Evolutionary conservation across 2,888 invertebrate genomes (phyloP).

Genomic region (Horisme vitalbata): DNA sequence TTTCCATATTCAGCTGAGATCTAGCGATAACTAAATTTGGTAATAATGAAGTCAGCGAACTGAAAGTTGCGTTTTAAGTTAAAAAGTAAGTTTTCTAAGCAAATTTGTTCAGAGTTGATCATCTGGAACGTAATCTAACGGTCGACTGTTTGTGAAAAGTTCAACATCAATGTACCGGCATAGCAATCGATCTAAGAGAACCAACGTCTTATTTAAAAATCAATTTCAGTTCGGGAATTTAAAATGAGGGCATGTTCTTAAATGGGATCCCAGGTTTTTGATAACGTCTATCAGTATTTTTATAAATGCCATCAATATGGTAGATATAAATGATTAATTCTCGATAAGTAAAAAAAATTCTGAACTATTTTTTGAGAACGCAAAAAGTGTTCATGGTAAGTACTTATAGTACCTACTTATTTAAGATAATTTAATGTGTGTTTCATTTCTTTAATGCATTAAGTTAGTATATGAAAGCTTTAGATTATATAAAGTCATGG

Average conservation of each 20-base stretch:
- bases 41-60: slow-evolving; percentile 67
- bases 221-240: slow-evolving; percentile 11
- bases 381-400: too few relatives aligned
- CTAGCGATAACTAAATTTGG: slow-evolving; percentile 67
- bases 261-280: slow-evolving; percentile 13
- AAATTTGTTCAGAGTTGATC: slow-evolving; percentile 52
- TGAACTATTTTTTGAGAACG: too few relatives aligned
- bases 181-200: slow-evolving; percentile 10
- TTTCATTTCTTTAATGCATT: too few relatives aligned
- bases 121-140: slow-evolving; percentile 69
- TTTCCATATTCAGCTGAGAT: slow-evolving; percentile 71
- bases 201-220: slow-evolving; percentile 21
- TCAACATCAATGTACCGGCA: slow-evolving; percentile 38
- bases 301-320: not conserved
- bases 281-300: slow-evolving; percentile 10
- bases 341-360: too few relatives aligned
- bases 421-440: too few relatives aligned
- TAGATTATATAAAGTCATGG: too few relatives aligned
- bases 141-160: slow-evolving; percentile 45
- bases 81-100: slow-evolving; percentile 52
- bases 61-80: slow-evolving; percentile 63
- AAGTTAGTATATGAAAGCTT: too few relatives aligned
- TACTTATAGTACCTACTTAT: too few relatives aligned
- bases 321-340: too few relatives aligned
- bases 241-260: slow-evolving; percentile 17